phyloP scores from a whole-genome alignment of 1,140 invertebrate species.

The Calliopsis andreniformis region DNA sequence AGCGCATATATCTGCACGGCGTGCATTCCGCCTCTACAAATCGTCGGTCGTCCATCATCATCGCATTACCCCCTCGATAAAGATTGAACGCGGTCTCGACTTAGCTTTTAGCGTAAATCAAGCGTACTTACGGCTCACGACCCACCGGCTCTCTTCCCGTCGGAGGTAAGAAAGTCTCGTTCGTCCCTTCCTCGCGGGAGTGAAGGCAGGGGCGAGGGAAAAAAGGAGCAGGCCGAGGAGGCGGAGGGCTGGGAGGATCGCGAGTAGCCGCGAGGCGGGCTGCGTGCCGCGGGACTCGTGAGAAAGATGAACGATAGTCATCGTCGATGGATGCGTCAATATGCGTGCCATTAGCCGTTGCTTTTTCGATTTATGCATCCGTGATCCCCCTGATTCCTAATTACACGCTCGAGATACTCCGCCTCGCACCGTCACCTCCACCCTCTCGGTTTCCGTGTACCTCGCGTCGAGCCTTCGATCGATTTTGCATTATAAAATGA shows the following conservation, averaged over 20 bases:
- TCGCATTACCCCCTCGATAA: conserved; percentile 61
- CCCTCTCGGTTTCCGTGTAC: not conserved
- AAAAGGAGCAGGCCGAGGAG: not conserved
- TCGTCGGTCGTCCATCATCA: conserved; percentile 63
- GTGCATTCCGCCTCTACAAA: conserved; percentile 54
- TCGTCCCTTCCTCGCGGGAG: conserved; percentile 19
- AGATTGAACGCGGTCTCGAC: conserved; percentile 51
- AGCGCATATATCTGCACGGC: conserved; percentile 27
- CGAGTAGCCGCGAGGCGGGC: conserved; percentile 58
- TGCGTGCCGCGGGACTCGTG: conserved; percentile 67
- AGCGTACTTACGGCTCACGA: conserved; percentile 54
- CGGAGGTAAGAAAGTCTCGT: not conserved
- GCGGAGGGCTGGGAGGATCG: conserved; percentile 1
- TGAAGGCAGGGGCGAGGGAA: not conserved
- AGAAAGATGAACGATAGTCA: conserved; percentile 76
- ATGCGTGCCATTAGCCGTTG: conserved; percentile 67
- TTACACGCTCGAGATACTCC: conserved; percentile 62
- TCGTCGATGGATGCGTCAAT: conserved; percentile 71
- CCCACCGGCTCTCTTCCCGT: conserved; percentile 8
- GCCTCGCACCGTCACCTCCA: not conserved
- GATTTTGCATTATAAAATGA: conserved; percentile 59
- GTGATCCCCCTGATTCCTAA: conserved; percentile 74
- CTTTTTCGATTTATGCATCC: conserved; percentile 70
- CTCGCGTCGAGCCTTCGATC: conserved; percentile 18
- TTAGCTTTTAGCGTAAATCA: conserved; percentile 66